Percentiles rank a stretch among this genome's conserved stretches.
Conservation (phyloP, 2,113 vertebrate species). For the Nicator chloris region DNA sequence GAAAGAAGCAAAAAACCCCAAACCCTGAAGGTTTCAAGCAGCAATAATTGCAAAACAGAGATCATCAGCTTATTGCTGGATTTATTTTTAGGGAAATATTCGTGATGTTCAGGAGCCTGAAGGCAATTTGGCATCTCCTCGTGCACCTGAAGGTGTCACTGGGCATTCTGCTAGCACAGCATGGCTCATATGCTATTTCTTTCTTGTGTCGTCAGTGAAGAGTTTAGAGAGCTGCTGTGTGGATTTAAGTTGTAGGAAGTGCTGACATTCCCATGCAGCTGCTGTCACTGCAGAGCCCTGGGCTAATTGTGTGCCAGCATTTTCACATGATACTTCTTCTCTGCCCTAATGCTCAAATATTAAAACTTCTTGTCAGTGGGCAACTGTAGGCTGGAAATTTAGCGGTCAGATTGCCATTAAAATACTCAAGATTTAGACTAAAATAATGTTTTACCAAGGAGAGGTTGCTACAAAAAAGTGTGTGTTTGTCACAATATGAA, state of each 20-base stretch:
- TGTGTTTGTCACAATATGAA: not conserved
- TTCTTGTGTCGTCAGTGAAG: slow-evolving; percentile 14
- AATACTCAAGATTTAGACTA: not conserved
- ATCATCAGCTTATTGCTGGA: not conserved
- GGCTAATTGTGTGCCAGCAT: not conserved
- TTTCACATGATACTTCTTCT: slow-evolving; percentile 36
- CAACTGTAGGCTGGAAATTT: not conserved
- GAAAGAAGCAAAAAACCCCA: not conserved
- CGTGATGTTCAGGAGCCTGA: not conserved
- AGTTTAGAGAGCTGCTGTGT: slow-evolving; percentile 10
- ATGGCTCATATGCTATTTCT: slow-evolving; percentile 37
- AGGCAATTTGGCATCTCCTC: slow-evolving; percentile 12
- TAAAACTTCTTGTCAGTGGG: not conserved
- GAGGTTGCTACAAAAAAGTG: not conserved
- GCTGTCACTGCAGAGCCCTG: not conserved
- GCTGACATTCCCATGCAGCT: slow-evolving; percentile 44
- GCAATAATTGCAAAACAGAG: not conserved
- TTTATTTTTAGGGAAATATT: slow-evolving; percentile 24
- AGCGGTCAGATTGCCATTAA: not conserved
- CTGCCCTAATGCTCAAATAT: not conserved
- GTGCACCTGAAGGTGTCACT: slow-evolving; percentile 49
- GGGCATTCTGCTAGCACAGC: slow-evolving; percentile 38
- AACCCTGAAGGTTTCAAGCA: not conserved
- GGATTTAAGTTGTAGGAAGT: slow-evolving; percentile 58
- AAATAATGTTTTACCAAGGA: not conserved